Conservation (phyloP, 2,113 vertebrate species). For the Nycticebus coucang region DNA sequence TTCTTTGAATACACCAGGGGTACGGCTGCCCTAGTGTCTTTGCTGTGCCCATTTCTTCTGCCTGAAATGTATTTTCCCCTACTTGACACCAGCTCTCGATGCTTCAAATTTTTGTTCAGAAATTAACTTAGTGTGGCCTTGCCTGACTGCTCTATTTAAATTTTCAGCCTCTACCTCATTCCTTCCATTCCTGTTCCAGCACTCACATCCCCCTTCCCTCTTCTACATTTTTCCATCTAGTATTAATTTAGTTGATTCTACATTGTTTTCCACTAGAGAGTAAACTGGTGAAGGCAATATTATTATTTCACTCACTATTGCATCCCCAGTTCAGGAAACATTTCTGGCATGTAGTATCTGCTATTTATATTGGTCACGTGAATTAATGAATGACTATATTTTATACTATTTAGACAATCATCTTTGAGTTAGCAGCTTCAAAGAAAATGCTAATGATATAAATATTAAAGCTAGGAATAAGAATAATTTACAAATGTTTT, state of each 20-base stretch:
- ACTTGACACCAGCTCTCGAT: background rate
- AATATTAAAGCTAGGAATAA: background rate
- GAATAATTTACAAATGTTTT: background rate
- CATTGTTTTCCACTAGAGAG: background rate
- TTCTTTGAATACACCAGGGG: background rate
- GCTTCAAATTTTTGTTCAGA: background rate
- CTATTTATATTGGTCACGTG: background rate
- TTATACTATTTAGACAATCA: background rate
- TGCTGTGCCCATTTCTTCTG: background rate
- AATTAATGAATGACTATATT: background rate
- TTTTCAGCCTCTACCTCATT: background rate
- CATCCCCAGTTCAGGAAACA: background rate
- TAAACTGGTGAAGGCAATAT: background rate
- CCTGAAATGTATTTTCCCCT: background rate
- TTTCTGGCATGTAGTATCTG: background rate
- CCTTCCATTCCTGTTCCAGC: background rate
- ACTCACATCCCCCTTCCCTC: background rate
- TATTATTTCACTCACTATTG: background rate
- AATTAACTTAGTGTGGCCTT: background rate
- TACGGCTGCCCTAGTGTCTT: rapidly evolving
- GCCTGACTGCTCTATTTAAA: background rate
- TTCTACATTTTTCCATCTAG: background rate
- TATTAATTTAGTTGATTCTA: background rate
- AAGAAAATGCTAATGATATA: background rate
- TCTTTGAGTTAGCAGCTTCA: background rate